A percentile compares a stretch with the other conserved stretches of the same genome.
phyloP scores from a whole-genome alignment of 2,888 invertebrate genomes.

The Lobophora halterata region DNA sequence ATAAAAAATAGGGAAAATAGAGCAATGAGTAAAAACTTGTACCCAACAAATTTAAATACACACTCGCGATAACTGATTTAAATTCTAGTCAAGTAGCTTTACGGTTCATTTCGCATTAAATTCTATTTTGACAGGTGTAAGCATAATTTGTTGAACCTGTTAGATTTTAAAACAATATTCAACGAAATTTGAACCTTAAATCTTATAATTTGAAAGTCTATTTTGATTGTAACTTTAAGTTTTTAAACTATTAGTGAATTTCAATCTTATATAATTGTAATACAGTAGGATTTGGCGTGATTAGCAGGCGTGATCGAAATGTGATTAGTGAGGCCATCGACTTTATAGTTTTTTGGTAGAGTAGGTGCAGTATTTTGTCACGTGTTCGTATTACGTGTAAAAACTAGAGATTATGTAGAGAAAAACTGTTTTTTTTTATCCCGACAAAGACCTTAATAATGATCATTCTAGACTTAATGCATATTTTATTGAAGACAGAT shows the following conservation, averaged over 20 bases:
- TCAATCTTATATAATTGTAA: too few species aligned
- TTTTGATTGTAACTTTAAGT: neutral
- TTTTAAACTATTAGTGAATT: too few species aligned
- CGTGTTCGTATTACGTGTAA: too few species aligned
- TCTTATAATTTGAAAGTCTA: neutral
- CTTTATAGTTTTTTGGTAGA: slow-evolving; percentile 32
- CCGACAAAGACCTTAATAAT: too few species aligned
- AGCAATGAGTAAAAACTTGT: slow-evolving; percentile 27
- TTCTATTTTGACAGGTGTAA: too few species aligned
- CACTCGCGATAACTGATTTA: slow-evolving; percentile 18
- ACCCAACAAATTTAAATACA: slow-evolving; percentile 31
- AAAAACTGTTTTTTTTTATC: too few species aligned
- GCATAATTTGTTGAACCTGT: too few species aligned
- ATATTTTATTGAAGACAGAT: too few species aligned
- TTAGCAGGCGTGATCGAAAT: slow-evolving; percentile 30
- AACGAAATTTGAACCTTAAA: neutral
- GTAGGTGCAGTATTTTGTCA: too few species aligned
- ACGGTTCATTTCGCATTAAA: slow-evolving; percentile 7
- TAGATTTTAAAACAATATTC: slow-evolving; percentile 1
- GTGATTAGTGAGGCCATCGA: slow-evolving; percentile 45
- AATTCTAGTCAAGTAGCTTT: slow-evolving; percentile 2
- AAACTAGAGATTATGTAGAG: too few species aligned
- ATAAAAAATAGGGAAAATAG: slow-evolving; percentile 25
- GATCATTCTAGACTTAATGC: too few species aligned
- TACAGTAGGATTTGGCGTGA: too few species aligned